These are phyloP conservation scores for Listrodromus nycthemerus DNA, from an alignment of 2,888 invertebrate species.

Conservation along the genomic window DNA sequence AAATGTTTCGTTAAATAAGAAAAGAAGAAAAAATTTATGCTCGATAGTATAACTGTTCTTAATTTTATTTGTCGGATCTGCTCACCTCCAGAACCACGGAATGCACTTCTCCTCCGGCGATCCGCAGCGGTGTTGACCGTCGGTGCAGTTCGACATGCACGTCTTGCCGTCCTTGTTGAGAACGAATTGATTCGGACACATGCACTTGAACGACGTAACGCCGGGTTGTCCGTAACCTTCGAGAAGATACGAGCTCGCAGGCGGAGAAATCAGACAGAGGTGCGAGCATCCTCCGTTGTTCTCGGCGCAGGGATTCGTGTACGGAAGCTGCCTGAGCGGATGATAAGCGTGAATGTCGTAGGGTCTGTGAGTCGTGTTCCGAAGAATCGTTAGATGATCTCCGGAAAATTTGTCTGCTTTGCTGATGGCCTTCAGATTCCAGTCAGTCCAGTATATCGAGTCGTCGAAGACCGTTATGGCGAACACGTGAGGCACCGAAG, in stretches of 20 bases:
- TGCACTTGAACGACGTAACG: conserved; percentile 92
- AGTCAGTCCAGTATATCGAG: conserved; percentile 98
- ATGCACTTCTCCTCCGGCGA: conserved; percentile 90
- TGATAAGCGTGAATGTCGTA: conserved; percentile 97
- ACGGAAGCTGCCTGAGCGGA: conserved; percentile 93
- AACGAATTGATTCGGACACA: conserved; percentile 98
- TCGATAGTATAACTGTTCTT: not conserved
- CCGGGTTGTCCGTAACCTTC: conserved; percentile 93
- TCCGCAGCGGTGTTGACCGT: conserved; percentile 92
- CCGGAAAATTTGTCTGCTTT: conserved; percentile 97
- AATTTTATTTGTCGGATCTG: not conserved
- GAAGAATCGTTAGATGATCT: conserved; percentile 89
- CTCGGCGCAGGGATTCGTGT: conserved; percentile 94
- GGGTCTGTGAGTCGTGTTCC: conserved; percentile 97
- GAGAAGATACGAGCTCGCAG: conserved; percentile 91
- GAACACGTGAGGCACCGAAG: conserved; percentile 97
- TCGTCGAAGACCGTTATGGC: conserved; percentile 98
- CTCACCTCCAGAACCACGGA: conserved; percentile 92
- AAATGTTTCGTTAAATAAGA: not conserved
- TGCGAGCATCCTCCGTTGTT: conserved; percentile 99
- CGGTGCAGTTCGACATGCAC: conserved; percentile 97
- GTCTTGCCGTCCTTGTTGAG: conserved; percentile 92
- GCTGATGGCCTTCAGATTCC: conserved; percentile 97
- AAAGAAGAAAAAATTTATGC: not conserved
- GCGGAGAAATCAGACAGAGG: conserved; percentile 95